phyloP scores from a whole-genome alignment of 2,113 vertebrate genomes.

The Merops nubicus region DNA sequence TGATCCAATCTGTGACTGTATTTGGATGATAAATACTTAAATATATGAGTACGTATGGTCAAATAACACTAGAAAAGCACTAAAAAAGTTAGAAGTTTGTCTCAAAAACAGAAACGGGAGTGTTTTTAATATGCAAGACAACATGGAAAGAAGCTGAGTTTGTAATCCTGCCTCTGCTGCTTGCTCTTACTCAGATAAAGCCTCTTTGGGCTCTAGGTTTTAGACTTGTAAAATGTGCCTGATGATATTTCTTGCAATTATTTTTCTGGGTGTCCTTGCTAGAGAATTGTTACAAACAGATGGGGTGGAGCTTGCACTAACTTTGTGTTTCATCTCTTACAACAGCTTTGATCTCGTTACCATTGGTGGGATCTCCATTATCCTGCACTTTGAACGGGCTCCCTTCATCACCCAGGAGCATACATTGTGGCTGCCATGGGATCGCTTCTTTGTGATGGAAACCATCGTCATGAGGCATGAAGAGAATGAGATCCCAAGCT shows the following conservation, averaged over 20 bases:
- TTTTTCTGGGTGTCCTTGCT: not conserved
- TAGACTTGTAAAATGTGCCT: not conserved
- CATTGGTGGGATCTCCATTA: constrained; percentile 90
- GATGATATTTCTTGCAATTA: not conserved
- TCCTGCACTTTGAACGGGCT: constrained; percentile 91
- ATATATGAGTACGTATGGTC: not conserved
- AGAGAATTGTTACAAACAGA: not conserved
- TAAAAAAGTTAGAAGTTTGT: not conserved
- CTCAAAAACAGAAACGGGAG: not conserved
- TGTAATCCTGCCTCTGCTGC: not conserved
- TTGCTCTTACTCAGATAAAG: not conserved
- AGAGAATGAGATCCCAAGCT: constrained; percentile 98
- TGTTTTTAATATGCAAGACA: not conserved
- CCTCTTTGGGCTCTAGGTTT: not conserved
- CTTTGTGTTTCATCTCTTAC: not conserved
- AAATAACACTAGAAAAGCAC: not conserved
- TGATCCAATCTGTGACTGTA: not conserved
- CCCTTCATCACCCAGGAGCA: constrained; percentile 98
- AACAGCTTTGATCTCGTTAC: constrained; percentile 95
- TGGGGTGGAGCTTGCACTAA: not conserved
- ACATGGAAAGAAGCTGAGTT: not conserved
- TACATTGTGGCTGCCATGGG: constrained; percentile 96
- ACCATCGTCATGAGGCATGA: constrained; percentile 97
- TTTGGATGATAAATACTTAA: not conserved
- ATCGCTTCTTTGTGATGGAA: constrained; percentile 98